Conservation (phyloP, 2,888 invertebrate species). For the Aporophyla lueneburgensis region DNA sequence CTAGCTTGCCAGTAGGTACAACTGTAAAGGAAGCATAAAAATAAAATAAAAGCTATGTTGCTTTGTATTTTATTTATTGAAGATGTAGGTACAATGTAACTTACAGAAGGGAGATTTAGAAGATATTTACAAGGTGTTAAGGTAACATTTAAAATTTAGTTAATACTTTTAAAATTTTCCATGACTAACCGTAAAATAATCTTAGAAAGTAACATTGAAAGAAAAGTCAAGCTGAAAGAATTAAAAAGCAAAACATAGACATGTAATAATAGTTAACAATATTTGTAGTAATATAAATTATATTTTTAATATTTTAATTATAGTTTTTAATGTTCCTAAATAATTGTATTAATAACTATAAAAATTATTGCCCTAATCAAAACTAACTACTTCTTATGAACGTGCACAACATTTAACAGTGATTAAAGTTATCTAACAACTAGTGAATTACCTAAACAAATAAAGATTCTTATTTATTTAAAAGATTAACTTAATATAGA, state of each 20-base stretch:
- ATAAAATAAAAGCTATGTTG: conserved; percentile 59
- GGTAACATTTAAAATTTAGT: conserved; percentile 83
- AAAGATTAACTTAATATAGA: conserved; percentile 78
- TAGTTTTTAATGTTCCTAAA: conserved; percentile 59
- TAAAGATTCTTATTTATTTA: conserved; percentile 77
- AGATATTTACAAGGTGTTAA: conserved; percentile 88
- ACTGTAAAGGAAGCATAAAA: conserved; percentile 33
- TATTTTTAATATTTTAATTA: conserved; percentile 23
- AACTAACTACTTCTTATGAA: conserved; percentile 84
- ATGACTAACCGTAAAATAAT: conserved; percentile 58
- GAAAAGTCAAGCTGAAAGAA: conserved; percentile 47
- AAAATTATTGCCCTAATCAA: conserved; percentile 88
- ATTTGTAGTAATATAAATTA: conserved; percentile 60
- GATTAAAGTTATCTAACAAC: conserved; percentile 87
- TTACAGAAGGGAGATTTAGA: conserved; percentile 86
- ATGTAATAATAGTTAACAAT: conserved; percentile 56
- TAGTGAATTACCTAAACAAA: conserved; percentile 85
- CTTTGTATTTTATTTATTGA: conserved; percentile 85
- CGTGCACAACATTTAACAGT: conserved; percentile 91
- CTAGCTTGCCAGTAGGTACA: conserved; percentile 25
- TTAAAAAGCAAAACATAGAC: conserved; percentile 43
- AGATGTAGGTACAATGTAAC: conserved; percentile 88
- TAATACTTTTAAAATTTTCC: conserved; percentile 80
- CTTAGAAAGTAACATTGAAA: conserved; percentile 43
- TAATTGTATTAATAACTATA: conserved; percentile 72